These are phyloP conservation scores for Delia radicum DNA, from an alignment of 1,140 invertebrate species.

Conservation along the genomic window DNA sequence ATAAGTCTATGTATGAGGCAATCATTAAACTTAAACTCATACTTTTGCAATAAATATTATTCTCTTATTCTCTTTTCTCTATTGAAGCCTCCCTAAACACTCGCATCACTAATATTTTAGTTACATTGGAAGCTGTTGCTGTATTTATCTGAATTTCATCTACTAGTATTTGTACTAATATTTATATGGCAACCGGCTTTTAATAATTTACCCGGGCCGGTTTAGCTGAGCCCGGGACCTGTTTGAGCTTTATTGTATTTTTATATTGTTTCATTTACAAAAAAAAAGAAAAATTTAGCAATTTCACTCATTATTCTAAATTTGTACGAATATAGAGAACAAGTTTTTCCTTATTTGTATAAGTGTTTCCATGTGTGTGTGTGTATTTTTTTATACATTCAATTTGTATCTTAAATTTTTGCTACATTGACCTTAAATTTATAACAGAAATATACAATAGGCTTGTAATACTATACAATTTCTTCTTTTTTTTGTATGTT, in stretches of 20 bases:
- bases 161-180: neutral
- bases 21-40: too few relatives aligned
- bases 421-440: slow-evolving; percentile 20
- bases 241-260: slow-evolving; percentile 22
- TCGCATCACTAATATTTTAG: neutral
- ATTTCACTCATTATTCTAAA: neutral
- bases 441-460: neutral
- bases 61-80: neutral
- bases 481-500: too few relatives aligned
- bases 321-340: neutral
- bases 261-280: neutral
- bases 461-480: neutral
- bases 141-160: neutral
- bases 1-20: neutral
- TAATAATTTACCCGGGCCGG: neutral
- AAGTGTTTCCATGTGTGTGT: neutral
- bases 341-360: neutral
- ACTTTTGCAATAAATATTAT: too few relatives aligned
- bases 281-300: neutral
- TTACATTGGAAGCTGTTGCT: slow-evolving; percentile 8
- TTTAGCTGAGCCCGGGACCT: slow-evolving; percentile 20
- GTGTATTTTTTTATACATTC: neutral
- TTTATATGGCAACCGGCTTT: slow-evolving; percentile 17
- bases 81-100: neutral
- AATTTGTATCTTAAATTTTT: slow-evolving; percentile 15